Evolutionary conservation across 2,113 vertebrate genomes (phyloP).

Genomic region (Gavialis gangeticus): DNA sequence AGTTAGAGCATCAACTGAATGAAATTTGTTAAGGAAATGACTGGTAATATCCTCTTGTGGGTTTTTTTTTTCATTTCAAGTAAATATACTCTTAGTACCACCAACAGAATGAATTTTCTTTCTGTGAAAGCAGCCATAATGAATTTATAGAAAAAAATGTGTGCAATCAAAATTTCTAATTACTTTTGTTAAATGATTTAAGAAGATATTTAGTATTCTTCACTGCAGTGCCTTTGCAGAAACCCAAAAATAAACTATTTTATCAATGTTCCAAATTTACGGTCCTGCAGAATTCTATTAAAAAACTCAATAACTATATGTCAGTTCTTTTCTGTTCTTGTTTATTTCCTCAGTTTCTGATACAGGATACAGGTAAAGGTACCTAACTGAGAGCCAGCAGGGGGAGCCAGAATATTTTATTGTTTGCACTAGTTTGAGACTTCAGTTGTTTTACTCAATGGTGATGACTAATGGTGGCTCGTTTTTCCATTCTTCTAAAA

Average conservation of each 20-base stretch:
- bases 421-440: not conserved
- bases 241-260: not conserved
- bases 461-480: not conserved
- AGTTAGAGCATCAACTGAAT: not conserved
- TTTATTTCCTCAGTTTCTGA: not conserved
- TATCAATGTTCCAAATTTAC: not conserved
- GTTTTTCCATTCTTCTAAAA: not conserved
- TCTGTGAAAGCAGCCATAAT: not conserved
- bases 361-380: not conserved
- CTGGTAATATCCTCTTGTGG: not conserved
- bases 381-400: conserved; percentile 28
- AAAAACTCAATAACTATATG: not conserved
- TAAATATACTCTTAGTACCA: not conserved
- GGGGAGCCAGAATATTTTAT: conserved; percentile 55
- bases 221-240: not conserved
- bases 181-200: not conserved
- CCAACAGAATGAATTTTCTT: not conserved
- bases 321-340: not conserved
- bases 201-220: not conserved
- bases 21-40: not conserved
- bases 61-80: not conserved
- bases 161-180: too few species aligned
- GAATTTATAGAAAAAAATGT: not conserved
- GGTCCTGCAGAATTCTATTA: not conserved
- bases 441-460: not conserved